Conservation (phyloP, 2,113 vertebrate genomes). For the Thermophis baileyi region DNA sequence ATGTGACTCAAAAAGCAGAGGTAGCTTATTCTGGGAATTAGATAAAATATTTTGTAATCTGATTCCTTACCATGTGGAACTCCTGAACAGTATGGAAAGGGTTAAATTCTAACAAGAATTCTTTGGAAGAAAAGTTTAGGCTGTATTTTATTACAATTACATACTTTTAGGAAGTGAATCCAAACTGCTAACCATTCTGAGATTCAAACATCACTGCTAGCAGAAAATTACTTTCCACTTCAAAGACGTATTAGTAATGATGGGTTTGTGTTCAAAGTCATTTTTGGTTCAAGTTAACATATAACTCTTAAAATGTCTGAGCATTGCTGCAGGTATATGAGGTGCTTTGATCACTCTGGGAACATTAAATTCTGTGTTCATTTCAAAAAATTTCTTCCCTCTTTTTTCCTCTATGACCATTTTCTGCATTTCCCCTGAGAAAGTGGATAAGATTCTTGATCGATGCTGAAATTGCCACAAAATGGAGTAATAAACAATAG, state of each 20-base stretch:
- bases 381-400: background rate
- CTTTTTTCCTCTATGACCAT: background rate
- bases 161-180: background rate
- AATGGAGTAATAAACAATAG: background rate
- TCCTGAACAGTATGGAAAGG: background rate
- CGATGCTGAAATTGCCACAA: background rate
- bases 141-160: background rate
- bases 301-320: background rate
- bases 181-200: background rate
- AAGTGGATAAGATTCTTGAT: background rate
- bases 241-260: background rate
- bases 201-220: background rate
- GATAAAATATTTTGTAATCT: background rate
- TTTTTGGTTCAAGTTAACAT: background rate
- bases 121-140: background rate
- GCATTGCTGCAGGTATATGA: background rate
- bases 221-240: background rate
- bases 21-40: background rate
- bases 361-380: background rate
- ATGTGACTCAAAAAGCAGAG: background rate
- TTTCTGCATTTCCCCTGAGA: background rate
- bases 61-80: background rate
- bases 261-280: background rate
- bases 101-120: background rate
- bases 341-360: background rate